phyloP scores from a whole-genome alignment of 2,113 vertebrate species.

The Myiozetetes cayanensis region DNA sequence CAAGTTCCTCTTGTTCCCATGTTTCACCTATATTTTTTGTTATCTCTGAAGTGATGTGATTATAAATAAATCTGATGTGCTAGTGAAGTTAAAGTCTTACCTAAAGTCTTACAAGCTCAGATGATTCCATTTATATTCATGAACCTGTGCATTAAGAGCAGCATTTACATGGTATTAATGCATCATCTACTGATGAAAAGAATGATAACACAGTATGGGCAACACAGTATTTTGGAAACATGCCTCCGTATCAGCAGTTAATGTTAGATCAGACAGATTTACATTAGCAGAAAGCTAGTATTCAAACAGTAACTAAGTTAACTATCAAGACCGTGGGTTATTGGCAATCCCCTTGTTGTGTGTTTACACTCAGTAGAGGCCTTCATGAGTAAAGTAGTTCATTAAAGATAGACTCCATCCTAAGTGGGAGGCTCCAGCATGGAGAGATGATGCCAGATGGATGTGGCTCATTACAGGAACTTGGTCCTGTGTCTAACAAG shows the following conservation, averaged over 20 bases:
- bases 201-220: not conserved
- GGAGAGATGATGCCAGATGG: not conserved
- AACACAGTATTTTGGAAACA: not conserved
- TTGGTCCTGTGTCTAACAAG: not conserved
- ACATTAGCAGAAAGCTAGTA: not conserved
- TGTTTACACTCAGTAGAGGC: not conserved
- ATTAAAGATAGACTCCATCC: not conserved
- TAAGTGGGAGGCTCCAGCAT: not conserved
- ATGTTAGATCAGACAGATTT: not conserved
- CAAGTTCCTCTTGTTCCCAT: not conserved
- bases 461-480: not conserved
- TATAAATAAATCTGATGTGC: not conserved
- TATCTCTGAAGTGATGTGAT: not conserved
- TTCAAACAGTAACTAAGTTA: constrained; percentile 18
- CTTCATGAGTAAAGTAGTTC: not conserved
- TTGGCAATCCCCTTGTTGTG: not conserved
- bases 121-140: not conserved
- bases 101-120: not conserved
- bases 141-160: not conserved
- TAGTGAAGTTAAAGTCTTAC: not conserved
- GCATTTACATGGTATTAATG: not conserved
- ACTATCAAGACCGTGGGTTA: not conserved
- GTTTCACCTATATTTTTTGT: not conserved
- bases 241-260: not conserved
- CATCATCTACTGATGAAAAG: not conserved